A percentile compares a stretch with the other conserved stretches of the same genome.
Evolutionary conservation across 2,113 vertebrate genomes (phyloP).

Genomic region (Carollia perspicillata): DNA sequence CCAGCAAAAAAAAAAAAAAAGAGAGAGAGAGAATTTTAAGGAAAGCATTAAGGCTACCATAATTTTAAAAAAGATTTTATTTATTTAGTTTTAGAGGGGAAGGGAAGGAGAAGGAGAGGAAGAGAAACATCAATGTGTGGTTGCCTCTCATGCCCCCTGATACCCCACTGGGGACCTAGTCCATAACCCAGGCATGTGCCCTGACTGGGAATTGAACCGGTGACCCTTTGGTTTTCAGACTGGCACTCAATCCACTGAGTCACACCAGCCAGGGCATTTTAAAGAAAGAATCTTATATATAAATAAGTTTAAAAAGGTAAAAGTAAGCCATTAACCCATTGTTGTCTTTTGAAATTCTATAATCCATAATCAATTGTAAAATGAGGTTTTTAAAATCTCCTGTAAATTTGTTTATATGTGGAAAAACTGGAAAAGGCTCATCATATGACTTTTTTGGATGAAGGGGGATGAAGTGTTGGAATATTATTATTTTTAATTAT

Average conservation of each 20-base stretch:
- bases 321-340: background rate
- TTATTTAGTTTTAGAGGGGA: background rate
- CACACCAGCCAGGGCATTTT: background rate
- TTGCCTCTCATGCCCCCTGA: no score
- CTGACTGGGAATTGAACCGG: no score
- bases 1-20: background rate
- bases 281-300: background rate
- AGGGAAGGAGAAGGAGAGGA: no score
- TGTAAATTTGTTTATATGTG: background rate
- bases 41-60: background rate
- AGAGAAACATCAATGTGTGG: no score
- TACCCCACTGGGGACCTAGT: no score
- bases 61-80: background rate
- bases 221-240: no score
- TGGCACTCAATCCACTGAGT: no score
- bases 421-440: background rate
- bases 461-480: background rate
- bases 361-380: background rate
- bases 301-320: background rate
- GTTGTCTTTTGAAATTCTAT: background rate
- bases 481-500: background rate
- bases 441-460: background rate
- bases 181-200: no score
- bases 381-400: background rate
- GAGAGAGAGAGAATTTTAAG: accelerated